Conservation (phyloP, 2,888 invertebrate genomes). For the Tyria jacobaeae region DNA sequence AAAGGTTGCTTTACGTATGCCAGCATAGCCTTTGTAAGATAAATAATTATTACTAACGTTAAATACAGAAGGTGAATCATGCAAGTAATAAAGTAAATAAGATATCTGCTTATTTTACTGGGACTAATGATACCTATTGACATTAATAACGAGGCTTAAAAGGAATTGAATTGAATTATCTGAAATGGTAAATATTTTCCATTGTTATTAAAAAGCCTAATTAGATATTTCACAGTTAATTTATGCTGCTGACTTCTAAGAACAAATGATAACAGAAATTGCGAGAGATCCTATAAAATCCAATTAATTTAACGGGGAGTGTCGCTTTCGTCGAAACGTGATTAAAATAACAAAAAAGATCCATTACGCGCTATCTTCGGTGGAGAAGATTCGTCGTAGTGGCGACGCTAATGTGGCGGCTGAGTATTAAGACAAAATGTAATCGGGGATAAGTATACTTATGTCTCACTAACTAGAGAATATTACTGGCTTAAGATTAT, state of each 20-base stretch:
- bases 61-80: neutral
- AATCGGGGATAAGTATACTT: conserved; percentile 1
- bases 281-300: conserved; percentile 66
- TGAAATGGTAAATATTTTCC: conserved; percentile 22
- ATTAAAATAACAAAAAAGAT: conserved; percentile 67
- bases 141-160: neutral
- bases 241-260: conserved; percentile 50
- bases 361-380: conserved; percentile 52
- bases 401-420: conserved; percentile 4
- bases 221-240: conserved; percentile 40
- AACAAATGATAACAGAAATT: conserved; percentile 62
- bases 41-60: neutral
- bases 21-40: neutral
- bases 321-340: conserved; percentile 57
- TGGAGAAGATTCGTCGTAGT: conserved; percentile 8
- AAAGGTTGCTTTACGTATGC: neutral
- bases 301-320: conserved; percentile 70
- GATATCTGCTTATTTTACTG: neutral
- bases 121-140: neutral
- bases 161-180: conserved; percentile 9
- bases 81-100: neutral
- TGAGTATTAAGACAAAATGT: conserved; percentile 24
- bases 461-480: neutral
- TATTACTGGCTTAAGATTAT: neutral
- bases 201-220: conserved; percentile 37